A percentile compares a stretch with the other conserved stretches of the same genome.
phyloP scores from a whole-genome alignment of 2,113 vertebrate species.

The Cygnus buccinator region DNA sequence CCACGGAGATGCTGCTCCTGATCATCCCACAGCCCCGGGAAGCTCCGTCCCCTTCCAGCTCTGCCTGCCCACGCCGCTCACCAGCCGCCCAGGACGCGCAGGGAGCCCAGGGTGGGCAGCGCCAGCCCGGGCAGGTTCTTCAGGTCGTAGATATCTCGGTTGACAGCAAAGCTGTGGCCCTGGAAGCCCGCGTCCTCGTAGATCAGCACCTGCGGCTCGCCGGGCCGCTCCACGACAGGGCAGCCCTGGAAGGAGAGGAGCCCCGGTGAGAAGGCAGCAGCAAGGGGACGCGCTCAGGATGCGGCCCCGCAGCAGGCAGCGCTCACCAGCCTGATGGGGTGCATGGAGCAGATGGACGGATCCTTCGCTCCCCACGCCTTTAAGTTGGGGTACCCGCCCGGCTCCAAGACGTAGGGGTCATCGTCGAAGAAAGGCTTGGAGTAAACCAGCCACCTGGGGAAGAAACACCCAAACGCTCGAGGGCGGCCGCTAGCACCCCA shows the following conservation, averaged over 20 bases:
- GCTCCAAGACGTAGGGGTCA: slow-evolving; percentile 86
- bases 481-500: background rate
- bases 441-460: slow-evolving; percentile 89
- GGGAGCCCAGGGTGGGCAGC: slow-evolving; percentile 83
- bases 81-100: slow-evolving; percentile 90
- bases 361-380: slow-evolving; percentile 88
- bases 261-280: background rate
- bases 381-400: slow-evolving; percentile 86
- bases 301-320: accelerated
- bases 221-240: slow-evolving; percentile 86
- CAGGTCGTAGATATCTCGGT: slow-evolving; percentile 82
- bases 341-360: slow-evolving; percentile 86
- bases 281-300: background rate
- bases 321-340: slow-evolving; percentile 90
- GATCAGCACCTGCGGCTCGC: slow-evolving; percentile 86
- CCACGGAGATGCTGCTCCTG: accelerated
- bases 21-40: background rate
- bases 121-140: slow-evolving; percentile 70
- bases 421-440: slow-evolving; percentile 91
- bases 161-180: slow-evolving; percentile 85
- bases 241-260: slow-evolving; percentile 81
- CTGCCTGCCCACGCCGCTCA: slow-evolving; percentile 65
- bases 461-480: background rate
- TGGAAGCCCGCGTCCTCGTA: slow-evolving; percentile 86
- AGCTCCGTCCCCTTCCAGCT: background rate